Percentiles rank a stretch among this genome's conserved stretches.
phyloP scores from a whole-genome alignment of 2,113 vertebrate species.

The Xenopus laevis region DNA sequence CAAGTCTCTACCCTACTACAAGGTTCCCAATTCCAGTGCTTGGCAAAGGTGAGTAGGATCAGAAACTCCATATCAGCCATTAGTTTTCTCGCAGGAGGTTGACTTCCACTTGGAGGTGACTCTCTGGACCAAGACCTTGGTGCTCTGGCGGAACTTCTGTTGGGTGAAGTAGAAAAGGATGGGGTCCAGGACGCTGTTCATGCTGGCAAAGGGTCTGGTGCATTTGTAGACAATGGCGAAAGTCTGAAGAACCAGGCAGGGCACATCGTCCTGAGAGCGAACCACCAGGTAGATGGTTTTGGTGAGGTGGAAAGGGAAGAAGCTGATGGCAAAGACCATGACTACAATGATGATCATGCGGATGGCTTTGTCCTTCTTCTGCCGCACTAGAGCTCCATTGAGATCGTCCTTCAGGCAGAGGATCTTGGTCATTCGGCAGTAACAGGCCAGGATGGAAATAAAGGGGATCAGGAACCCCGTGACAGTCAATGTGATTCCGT shows the following conservation, averaged over 20 bases:
- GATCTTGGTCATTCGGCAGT: conserved; percentile 79
- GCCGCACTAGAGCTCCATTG: conserved; percentile 55
- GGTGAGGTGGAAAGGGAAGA: conserved; percentile 91
- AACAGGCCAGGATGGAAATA: conserved; percentile 77
- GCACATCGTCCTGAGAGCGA: conserved; percentile 58
- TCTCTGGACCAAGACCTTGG: conserved; percentile 70
- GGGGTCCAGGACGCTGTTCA: conserved; percentile 92
- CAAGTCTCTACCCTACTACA: no score
- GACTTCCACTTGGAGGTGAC: conserved; percentile 68
- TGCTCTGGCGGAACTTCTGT: conserved; percentile 75
- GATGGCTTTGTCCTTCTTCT: conserved; percentile 76
- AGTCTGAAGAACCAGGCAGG: conserved; percentile 70
- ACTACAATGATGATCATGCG: conserved; percentile 85
- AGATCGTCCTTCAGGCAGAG: conserved; percentile 74
- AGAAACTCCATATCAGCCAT: background rate
- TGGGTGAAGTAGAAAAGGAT: conserved; percentile 96
- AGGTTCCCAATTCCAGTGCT: no score
- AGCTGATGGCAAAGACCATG: conserved; percentile 83
- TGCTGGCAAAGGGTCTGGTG: conserved; percentile 89
- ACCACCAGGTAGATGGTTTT: conserved; percentile 87
- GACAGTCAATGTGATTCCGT: conserved; percentile 85
- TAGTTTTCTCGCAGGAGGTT: conserved; percentile 29
- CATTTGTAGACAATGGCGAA: conserved; percentile 87
- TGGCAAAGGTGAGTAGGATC: no score
- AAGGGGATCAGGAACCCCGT: conserved; percentile 87